Evolutionary conservation across 1,140 invertebrate species (phyloP).

Genomic region (Antheraea pernyi): DNA sequence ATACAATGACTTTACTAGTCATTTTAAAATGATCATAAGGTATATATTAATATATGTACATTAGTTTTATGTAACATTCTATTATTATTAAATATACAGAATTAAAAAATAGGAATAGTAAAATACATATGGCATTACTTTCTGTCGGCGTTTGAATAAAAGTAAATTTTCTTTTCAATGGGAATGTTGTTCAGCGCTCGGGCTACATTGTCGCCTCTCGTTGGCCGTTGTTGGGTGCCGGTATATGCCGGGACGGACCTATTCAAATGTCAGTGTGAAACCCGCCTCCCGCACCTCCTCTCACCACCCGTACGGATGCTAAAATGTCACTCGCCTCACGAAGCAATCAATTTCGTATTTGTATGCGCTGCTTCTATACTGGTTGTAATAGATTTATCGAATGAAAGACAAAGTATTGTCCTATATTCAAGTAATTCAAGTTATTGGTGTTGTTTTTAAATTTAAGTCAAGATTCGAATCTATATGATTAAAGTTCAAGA

Average conservation of each 20-base stretch:
- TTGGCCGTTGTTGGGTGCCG: constrained; percentile 66
- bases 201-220: constrained; percentile 73
- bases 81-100: no score
- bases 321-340: constrained; percentile 75
- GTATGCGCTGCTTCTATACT: constrained; percentile 66
- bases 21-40: no score
- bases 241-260: constrained; percentile 69
- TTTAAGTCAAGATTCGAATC: not conserved
- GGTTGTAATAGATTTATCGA: constrained; percentile 63
- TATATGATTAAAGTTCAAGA: no score
- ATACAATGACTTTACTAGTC: no score
- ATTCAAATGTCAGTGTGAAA: constrained; percentile 76
- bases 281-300: constrained; percentile 36
- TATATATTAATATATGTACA: no score
- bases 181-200: constrained; percentile 60
- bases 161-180: constrained; percentile 74
- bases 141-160: constrained; percentile 62
- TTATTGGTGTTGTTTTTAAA: not conserved
- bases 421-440: not conserved
- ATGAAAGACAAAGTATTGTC: constrained; percentile 18
- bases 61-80: no score
- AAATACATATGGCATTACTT: constrained; percentile 15
- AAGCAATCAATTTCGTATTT: constrained; percentile 78
- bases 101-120: no score
- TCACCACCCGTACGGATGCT: constrained; percentile 47